Evolutionary conservation across 2,888 invertebrate genomes (phyloP), one percentile per base, ranked within the genome.

Genomic region (Digitonthophagus gazella): DNA sequence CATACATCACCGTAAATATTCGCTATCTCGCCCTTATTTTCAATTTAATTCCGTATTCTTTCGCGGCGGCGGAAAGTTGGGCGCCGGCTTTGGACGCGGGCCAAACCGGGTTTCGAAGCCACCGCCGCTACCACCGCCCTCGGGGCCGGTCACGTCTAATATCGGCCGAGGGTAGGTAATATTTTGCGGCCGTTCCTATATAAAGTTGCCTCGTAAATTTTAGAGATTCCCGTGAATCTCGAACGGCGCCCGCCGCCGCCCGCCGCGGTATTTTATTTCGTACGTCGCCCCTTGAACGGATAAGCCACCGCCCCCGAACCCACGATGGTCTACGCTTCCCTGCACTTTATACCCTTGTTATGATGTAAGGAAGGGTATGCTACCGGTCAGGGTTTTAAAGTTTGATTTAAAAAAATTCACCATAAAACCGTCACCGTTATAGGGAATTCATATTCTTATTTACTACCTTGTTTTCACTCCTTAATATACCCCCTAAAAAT

Each of bases 171-270:
- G 73, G 74, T 73, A 72, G 70, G 70, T 79, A 77, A 79, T 79
- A 79, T 79, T 79, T 79, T 78, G 78, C 75, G 78, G 78, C 78
- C 71, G 74, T 75, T 77, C 74, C 75, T 75, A 76, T 75, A 76
- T 77, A 77, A 78, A 78, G 76, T 79, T 78, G 72, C 75, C 72
- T 77, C 78, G 77, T 78, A 77, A 78, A 78, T 78, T 79, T 75
- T 70, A 55, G 71, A 75, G 75, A 76, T 77, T 78, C 75, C 74
- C 74, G 75, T 73, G 76, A 76, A 78, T 77, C 76, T 78, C 75
- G 74, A 77, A 70, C 73, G n/a, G n/a, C n/a, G n/a, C n/a, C n/a
- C n/a, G n/a, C 65, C 58, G 19, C 18, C 66, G 56, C 61, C 54
- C 58, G 28, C 65, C 63, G 66, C 66, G 66, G 66, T 70, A 64